Conservation (phyloP, 2,888 invertebrate genomes). For the Lithodes maja region DNA sequence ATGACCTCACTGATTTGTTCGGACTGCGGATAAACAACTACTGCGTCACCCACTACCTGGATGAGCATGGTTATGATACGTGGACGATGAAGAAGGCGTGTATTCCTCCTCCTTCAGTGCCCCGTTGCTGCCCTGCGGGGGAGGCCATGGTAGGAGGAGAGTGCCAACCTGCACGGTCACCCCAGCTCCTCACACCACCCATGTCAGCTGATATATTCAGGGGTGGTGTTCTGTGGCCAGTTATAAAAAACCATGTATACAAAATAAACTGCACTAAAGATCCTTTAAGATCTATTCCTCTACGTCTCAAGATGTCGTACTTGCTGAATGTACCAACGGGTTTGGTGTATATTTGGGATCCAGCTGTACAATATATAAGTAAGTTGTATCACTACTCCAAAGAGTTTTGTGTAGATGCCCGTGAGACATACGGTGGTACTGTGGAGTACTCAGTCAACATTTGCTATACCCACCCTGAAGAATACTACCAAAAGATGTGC, state of each 20-base stretch:
- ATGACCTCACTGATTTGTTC: not conserved
- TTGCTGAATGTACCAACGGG: constrained; percentile 19
- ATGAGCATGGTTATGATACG: not conserved
- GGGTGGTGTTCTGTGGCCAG: constrained; percentile 10
- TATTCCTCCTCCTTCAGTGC: constrained; percentile 38
- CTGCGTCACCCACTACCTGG: constrained; percentile 27
- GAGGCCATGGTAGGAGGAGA: constrained; percentile 22
- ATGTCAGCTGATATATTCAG: constrained; percentile 14
- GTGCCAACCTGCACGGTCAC: constrained; percentile 20
- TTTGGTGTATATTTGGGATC: constrained; percentile 25
- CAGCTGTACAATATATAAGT: not conserved
- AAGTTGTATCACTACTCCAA: not conserved
- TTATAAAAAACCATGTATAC: constrained; percentile 26
- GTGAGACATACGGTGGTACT: constrained; percentile 16
- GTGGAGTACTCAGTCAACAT: constrained; percentile 32
- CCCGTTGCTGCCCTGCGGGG: constrained; percentile 44
- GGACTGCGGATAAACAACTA: constrained; percentile 42
- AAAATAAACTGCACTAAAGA: constrained; percentile 19
- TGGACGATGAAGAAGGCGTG: constrained; percentile 56
- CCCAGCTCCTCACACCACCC: constrained; percentile 29
- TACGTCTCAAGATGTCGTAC: constrained; percentile 11
- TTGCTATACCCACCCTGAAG: constrained; percentile 31
- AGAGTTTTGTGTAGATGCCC: constrained; percentile 45
- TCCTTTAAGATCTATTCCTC: constrained; percentile 12
- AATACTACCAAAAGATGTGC: constrained; percentile 14